phyloP scores from a whole-genome alignment of 2,888 invertebrate species.

The Sisyra nigra region DNA sequence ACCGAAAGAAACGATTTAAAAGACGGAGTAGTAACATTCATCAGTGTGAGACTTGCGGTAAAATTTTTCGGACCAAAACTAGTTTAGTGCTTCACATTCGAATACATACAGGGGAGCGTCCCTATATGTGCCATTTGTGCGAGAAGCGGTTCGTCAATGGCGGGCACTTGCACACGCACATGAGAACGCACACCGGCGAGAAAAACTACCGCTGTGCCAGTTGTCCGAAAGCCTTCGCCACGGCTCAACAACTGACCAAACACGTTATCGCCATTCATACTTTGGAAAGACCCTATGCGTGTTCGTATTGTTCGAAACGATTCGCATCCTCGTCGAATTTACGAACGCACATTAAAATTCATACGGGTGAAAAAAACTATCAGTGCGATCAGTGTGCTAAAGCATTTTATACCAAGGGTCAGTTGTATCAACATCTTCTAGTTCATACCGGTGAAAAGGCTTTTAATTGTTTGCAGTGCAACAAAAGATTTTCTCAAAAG shows the following conservation, averaged over 20 bases:
- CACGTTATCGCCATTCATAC: slow-evolving; percentile 26
- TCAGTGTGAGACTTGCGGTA: slow-evolving; percentile 27
- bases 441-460: slow-evolving; percentile 28
- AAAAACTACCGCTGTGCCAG: slow-evolving; percentile 28
- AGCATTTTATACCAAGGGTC: slow-evolving; percentile 27
- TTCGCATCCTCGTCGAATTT: slow-evolving; percentile 28
- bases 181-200: slow-evolving; percentile 28
- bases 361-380: slow-evolving; percentile 28
- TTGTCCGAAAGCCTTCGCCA: slow-evolving; percentile 27
- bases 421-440: slow-evolving; percentile 26
- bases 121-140: slow-evolving; percentile 27
- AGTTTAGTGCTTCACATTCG: slow-evolving; percentile 27
- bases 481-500: slow-evolving; percentile 27
- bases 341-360: slow-evolving; percentile 26
- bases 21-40: slow-evolving; percentile 13
- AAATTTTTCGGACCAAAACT: slow-evolving; percentile 25
- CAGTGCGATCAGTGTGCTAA: slow-evolving; percentile 26
- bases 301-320: slow-evolving; percentile 25
- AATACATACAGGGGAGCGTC: slow-evolving; percentile 27
- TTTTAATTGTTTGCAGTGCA: slow-evolving; percentile 26
- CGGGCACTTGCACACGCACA: slow-evolving; percentile 27
- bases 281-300: slow-evolving; percentile 26
- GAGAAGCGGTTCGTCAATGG: slow-evolving; percentile 27
- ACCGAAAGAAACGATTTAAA: neutral
- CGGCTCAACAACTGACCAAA: slow-evolving; percentile 27